Conservation (phyloP, 23 tunicate genomes). For the Ciona savignyi region DNA sequence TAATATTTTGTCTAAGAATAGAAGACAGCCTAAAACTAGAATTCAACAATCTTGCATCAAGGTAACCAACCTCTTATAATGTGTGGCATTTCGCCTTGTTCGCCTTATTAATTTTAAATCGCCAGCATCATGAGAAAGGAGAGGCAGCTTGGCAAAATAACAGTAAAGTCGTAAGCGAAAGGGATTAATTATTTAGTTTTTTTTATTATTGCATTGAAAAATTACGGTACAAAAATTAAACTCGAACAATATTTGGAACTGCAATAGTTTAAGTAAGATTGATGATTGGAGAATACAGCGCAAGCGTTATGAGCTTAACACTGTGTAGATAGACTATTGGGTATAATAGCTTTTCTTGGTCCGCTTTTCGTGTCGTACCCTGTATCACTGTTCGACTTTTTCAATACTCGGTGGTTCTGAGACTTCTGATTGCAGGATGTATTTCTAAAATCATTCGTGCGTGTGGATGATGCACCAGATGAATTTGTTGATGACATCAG, state of each 20-base stretch:
- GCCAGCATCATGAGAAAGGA: too few relatives aligned
- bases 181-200: too few relatives aligned
- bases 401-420: conserved; percentile 1
- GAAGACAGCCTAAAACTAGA: too few relatives aligned
- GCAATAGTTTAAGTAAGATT: not conserved
- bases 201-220: too few relatives aligned
- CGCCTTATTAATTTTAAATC: too few relatives aligned
- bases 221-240: not conserved
- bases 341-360: not conserved
- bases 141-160: too few relatives aligned
- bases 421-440: conserved; percentile 10
- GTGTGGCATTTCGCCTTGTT: too few relatives aligned
- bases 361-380: conserved; percentile 8
- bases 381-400: conserved; percentile 32
- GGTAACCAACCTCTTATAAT: too few relatives aligned
- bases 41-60: too few relatives aligned
- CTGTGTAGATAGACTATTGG: conserved; percentile 3
- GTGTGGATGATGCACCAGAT: conserved; percentile 30
- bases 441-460: not conserved
- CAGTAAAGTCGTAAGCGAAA: too few relatives aligned
- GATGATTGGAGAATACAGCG: not conserved
- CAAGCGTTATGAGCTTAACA: not conserved
- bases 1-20: too few relatives aligned
- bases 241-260: not conserved
- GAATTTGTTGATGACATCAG: conserved; percentile 59